A percentile compares a stretch with the other conserved stretches of the same genome.
phyloP scores from a whole-genome alignment of 2,797 vertebrate genomes.

The Varecia variegata region DNA sequence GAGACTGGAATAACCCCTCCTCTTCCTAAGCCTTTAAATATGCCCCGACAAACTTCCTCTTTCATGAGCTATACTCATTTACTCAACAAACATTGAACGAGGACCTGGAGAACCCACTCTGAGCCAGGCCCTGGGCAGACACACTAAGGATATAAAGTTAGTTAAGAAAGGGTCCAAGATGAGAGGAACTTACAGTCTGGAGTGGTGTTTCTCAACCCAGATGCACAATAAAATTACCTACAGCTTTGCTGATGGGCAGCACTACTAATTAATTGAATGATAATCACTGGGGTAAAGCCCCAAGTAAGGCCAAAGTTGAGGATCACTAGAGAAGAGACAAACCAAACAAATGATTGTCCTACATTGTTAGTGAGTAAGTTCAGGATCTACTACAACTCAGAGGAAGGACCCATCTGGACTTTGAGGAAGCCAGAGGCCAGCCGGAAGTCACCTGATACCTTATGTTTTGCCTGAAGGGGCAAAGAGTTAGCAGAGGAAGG shows the following conservation, averaged over 20 bases:
- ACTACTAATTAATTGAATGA: background rate
- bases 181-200: background rate
- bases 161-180: background rate
- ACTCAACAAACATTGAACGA: constrained; percentile 49
- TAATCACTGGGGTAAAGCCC: background rate
- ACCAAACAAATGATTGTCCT: background rate
- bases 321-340: background rate
- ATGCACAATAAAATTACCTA: background rate
- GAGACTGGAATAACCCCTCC: background rate
- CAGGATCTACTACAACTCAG: background rate
- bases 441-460: background rate
- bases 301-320: background rate
- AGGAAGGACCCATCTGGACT: background rate
- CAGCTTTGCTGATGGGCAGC: background rate
- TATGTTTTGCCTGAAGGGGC: background rate
- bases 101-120: background rate
- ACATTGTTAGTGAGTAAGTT: background rate
- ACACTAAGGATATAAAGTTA: background rate
- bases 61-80: constrained; percentile 17
- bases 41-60: constrained; percentile 34
- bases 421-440: background rate
- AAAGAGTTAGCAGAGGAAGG: background rate
- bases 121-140: background rate
- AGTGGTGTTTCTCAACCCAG: background rate
- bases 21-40: constrained; percentile 26